Percentiles rank a stretch among this genome's conserved stretches.
Conservation (phyloP, 2,113 vertebrate species). For the Rhodinocichla rosea region DNA sequence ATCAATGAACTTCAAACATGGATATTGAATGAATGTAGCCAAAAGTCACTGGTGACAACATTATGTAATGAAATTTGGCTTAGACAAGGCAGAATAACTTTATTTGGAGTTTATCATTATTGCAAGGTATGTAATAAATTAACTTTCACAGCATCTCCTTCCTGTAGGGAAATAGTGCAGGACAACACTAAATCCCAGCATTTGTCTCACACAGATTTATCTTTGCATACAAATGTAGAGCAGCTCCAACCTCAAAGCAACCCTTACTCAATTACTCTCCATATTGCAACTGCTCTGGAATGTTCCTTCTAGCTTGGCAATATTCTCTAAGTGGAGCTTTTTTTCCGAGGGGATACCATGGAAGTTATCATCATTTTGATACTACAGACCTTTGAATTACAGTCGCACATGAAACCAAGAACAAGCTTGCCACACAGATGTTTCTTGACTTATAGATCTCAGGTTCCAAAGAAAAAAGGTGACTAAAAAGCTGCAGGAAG, state of each 20-base stretch:
- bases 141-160: neutral
- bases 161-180: neutral
- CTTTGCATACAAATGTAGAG: neutral
- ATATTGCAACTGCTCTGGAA: neutral
- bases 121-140: neutral
- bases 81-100: neutral
- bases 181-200: neutral
- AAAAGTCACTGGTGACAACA: neutral
- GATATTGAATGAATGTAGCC: accelerated
- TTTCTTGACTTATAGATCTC: neutral
- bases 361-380: neutral
- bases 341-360: neutral
- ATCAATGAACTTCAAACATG: neutral
- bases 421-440: neutral
- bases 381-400: neutral
- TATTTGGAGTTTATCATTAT: neutral
- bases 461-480: neutral
- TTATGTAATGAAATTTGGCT: neutral
- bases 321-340: neutral
- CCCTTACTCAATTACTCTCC: neutral
- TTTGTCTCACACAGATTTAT: neutral
- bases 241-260: neutral
- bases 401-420: neutral
- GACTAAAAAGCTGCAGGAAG: neutral
- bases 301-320: neutral